Evolutionary conservation across 2,113 vertebrate genomes (phyloP).

Genomic region (Ciconia maguari): DNA sequence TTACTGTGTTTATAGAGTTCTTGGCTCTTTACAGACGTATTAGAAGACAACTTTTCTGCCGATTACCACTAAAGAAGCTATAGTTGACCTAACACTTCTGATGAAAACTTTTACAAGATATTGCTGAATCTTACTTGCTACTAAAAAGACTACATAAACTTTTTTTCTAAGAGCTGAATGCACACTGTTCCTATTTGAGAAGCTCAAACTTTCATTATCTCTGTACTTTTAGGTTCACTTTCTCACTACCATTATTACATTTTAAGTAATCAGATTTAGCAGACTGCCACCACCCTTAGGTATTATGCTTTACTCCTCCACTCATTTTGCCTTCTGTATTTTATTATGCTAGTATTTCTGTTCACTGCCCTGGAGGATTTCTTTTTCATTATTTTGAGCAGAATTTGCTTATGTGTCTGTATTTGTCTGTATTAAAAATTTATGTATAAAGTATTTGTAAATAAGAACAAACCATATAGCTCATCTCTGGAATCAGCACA

Average conservation of each 20-base stretch:
- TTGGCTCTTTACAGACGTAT: background rate
- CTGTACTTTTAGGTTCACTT: background rate
- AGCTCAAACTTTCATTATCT: conserved; percentile 11
- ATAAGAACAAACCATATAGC: background rate
- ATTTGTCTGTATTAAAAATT: background rate
- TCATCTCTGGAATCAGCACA: background rate
- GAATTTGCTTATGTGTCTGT: conserved; percentile 2
- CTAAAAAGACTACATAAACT: background rate
- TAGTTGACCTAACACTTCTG: background rate
- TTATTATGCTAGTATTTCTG: background rate
- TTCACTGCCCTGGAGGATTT: background rate
- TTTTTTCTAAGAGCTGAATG: background rate
- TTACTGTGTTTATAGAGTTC: background rate
- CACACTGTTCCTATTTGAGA: background rate
- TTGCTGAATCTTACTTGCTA: background rate
- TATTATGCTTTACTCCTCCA: background rate
- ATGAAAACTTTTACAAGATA: background rate
- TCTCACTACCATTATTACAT: background rate
- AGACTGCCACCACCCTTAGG: background rate
- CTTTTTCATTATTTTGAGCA: conserved; percentile 26
- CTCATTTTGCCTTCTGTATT: background rate
- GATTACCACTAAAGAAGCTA: background rate
- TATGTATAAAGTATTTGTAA: conserved; percentile 5
- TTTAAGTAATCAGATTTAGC: conserved; percentile 35
- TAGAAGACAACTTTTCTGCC: background rate